Base-by-base conservation (phyloP, 2,888 invertebrate genomes). In the Pemphredon lugubris region DNA sequence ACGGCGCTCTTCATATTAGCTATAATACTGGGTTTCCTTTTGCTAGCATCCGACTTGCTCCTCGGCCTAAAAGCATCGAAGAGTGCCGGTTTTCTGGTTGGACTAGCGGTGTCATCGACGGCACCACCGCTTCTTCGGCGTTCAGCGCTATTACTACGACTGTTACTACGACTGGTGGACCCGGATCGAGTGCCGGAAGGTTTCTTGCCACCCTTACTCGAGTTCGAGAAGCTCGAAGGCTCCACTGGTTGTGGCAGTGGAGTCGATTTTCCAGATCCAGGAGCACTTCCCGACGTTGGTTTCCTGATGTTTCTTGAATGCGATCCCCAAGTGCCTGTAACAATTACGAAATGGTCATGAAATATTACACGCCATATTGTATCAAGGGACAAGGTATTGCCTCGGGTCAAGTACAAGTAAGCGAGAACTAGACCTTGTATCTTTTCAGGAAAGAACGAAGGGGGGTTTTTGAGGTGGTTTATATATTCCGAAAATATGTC, bases 1-100 rank as follows among this genome's bases (percentile, higher is more conserved):
- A 96, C 94, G 40, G 95, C 96, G 83, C 94, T 94, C 89, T 94
- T 96, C 93, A 97, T 94, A 86, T 96, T 96, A 76, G 96, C 93
- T 93, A 97, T 96, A 86, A 97, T 93, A 70, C 94, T 92, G 77
- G 92, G 91, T 68, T 92, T 91, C 76, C 92, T 91, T 88, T 92
- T 92, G 75, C 91, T 92, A 63, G 95, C 95, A 90, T 95, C 95
- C 30, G 95, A 94, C 88, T 95, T 95, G 76, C 94, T 94, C 69
- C 95, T 92, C 50, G 94, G 94, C 79, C 95, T 91, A 87, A 96
- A 96, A 39, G 95, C 95, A 88, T 96, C 96, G 84, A 96, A 94
- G 78, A 96, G 91, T 0, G 94, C 94, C 6, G 95, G 94, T 67
- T 94, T 92, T 16, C 94, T 93, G 81, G 94, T 94, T 30, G 94